phyloP scores from a whole-genome alignment of 2,888 invertebrate species.

The Amphipoea oculea region DNA sequence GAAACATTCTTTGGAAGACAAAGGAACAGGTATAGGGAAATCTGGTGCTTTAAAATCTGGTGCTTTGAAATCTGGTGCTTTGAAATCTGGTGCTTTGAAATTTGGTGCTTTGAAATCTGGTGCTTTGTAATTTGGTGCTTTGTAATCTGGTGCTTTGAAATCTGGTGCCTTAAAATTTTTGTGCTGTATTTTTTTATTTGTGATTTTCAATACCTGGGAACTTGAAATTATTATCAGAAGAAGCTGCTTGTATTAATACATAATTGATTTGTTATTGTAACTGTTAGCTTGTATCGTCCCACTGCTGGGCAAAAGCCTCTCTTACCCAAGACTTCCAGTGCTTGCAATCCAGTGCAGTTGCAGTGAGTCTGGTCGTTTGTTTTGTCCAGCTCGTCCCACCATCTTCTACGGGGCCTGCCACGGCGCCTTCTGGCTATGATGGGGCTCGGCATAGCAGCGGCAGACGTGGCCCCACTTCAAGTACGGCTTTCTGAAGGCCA shows the following conservation, averaged over 20 bases:
- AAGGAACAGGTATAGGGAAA: constrained; percentile 14
- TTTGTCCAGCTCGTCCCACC: too few relatives aligned
- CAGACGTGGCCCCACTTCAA: neutral
- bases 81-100: constrained; percentile 3
- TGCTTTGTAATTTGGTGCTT: constrained; percentile 14
- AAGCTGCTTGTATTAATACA: neutral
- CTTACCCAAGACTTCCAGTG: too few relatives aligned
- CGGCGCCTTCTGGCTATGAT: too few relatives aligned
- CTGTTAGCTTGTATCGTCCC: too few relatives aligned
- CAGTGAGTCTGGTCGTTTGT: too few relatives aligned
- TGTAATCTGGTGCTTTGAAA: too few relatives aligned
- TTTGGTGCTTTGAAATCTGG: constrained; percentile 27
- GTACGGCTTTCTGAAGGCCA: neutral
- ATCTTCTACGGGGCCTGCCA: too few relatives aligned
- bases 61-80: too few relatives aligned
- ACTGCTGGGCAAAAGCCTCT: too few relatives aligned
- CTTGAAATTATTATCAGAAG: neutral
- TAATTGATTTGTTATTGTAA: neutral
- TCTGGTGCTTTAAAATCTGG: constrained; percentile 23
- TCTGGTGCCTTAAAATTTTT: constrained; percentile 16
- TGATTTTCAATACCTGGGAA: neutral
- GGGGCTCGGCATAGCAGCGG: too few relatives aligned
- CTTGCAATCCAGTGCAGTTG: too few relatives aligned
- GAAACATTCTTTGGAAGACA: constrained; percentile 20
- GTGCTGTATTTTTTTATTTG: constrained; percentile 5